Conservation (phyloP, 2,888 invertebrate species). For the Drymonia ruficornis region DNA sequence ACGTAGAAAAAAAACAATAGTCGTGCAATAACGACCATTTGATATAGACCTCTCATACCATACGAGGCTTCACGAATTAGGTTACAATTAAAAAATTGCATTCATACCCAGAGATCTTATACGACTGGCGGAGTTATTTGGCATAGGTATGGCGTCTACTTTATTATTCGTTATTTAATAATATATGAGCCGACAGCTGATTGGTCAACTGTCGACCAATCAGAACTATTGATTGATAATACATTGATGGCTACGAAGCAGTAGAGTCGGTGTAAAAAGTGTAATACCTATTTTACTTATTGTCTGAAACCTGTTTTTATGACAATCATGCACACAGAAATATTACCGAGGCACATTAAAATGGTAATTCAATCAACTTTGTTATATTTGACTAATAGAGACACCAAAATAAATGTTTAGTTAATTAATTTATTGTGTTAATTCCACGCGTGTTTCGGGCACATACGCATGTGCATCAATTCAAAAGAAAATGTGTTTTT, state of each 20-base stretch:
- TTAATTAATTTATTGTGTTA: too few species aligned
- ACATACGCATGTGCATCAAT: too few species aligned
- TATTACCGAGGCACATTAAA: slow-evolving; percentile 17
- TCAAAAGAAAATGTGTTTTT: too few species aligned
- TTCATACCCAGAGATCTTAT: slow-evolving; percentile 38
- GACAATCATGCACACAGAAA: slow-evolving; percentile 16
- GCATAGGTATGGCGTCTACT: slow-evolving; percentile 35
- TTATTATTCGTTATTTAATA: slow-evolving; percentile 64
- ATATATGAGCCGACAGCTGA: slow-evolving; percentile 45
- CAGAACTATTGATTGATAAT: slow-evolving; percentile 60
- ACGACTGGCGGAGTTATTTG: slow-evolving; percentile 49
- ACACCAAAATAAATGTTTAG: too few species aligned
- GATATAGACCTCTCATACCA: slow-evolving; percentile 32
- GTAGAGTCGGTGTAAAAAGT: slow-evolving; percentile 53
- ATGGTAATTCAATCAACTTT: slow-evolving; percentile 6
- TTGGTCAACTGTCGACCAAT: slow-evolving; percentile 70
- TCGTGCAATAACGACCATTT: slow-evolving; percentile 25
- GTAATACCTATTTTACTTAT: slow-evolving; percentile 26
- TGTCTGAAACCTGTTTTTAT: slow-evolving; percentile 23
- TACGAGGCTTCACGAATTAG: slow-evolving; percentile 16
- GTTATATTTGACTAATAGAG: neutral
- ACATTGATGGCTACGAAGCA: slow-evolving; percentile 48
- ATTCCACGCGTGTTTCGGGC: too few species aligned
- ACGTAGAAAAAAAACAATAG: slow-evolving; percentile 33
- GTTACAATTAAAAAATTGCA: slow-evolving; percentile 31